phyloP scores from a whole-genome alignment of 2,113 vertebrate species.

The Pristiophorus japonicus region DNA sequence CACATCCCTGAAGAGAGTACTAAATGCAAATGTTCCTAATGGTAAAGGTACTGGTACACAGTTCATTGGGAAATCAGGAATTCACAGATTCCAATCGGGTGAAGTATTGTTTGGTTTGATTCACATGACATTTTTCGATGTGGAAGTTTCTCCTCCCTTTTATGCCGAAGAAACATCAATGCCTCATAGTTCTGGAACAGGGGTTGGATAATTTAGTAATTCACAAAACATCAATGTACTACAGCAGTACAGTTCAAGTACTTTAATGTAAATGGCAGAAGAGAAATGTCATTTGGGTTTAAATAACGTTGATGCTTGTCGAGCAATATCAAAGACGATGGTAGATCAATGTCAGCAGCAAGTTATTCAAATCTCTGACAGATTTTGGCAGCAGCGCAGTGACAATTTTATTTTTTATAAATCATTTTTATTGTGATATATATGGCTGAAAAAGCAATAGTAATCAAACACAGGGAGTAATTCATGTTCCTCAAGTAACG shows the following conservation, averaged over 20 bases:
- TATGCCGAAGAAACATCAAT: neutral
- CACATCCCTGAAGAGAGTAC: neutral
- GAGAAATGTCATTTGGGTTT: neutral
- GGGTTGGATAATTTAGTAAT: neutral
- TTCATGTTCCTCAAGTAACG: neutral
- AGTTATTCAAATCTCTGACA: constrained; percentile 21
- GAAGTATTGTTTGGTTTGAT: neutral
- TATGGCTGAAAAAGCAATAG: constrained; percentile 12
- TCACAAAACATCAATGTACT: neutral
- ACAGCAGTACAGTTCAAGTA: neutral
- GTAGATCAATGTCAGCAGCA: constrained; percentile 30
- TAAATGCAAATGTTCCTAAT: neutral
- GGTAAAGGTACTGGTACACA: neutral
- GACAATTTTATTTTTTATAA: constrained; percentile 23
- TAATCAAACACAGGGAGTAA: constrained; percentile 1
- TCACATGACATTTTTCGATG: neutral
- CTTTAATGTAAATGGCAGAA: constrained; percentile 17
- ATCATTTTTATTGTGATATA: constrained; percentile 12
- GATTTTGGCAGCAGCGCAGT: neutral
- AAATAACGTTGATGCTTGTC: constrained; percentile 20
- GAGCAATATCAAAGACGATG: neutral
- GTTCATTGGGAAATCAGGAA: neutral
- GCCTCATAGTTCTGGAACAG: neutral
- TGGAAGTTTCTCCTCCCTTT: neutral
- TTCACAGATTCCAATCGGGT: neutral